phyloP scores from a whole-genome alignment of 2,888 invertebrate species.

The Teleogryllus oceanicus region DNA sequence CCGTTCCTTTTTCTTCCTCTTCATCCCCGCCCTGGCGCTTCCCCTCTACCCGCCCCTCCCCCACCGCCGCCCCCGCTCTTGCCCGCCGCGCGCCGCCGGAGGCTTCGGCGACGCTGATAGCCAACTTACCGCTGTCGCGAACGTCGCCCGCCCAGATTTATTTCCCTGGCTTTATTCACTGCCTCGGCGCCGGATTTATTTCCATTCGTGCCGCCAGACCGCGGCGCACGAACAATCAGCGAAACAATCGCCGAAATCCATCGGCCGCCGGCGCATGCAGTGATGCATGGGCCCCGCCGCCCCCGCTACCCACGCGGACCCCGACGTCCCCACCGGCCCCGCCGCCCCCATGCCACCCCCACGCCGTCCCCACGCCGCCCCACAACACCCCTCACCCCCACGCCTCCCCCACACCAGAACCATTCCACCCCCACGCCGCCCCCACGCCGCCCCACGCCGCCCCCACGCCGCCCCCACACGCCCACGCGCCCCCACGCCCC shows the following conservation, averaged over 20 bases:
- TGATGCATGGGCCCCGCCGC: neutral
- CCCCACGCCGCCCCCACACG: no score
- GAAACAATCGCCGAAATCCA: conserved; percentile 9
- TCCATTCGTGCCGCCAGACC: neutral
- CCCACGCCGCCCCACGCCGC: no score
- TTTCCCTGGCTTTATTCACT: neutral
- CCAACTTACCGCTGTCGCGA: conserved; percentile 18
- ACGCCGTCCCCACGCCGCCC: no score
- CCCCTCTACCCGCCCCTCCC: no score
- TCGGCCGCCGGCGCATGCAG: neutral
- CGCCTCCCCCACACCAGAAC: neutral
- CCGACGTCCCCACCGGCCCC: no score
- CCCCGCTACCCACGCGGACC: no score
- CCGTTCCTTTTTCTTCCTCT: no score
- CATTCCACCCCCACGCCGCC: no score
- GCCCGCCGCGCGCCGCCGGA: neutral
- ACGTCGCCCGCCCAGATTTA: neutral
- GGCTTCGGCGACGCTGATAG: neutral
- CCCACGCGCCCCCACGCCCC: no score
- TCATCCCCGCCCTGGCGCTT: no score
- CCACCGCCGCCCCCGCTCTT: no score
- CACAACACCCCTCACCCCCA: neutral
- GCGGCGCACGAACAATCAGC: neutral
- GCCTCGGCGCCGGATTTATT: neutral
- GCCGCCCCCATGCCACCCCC: neutral